Conservation (phyloP, 2,888 invertebrate genomes). For the Sarcophaga variegata region DNA sequence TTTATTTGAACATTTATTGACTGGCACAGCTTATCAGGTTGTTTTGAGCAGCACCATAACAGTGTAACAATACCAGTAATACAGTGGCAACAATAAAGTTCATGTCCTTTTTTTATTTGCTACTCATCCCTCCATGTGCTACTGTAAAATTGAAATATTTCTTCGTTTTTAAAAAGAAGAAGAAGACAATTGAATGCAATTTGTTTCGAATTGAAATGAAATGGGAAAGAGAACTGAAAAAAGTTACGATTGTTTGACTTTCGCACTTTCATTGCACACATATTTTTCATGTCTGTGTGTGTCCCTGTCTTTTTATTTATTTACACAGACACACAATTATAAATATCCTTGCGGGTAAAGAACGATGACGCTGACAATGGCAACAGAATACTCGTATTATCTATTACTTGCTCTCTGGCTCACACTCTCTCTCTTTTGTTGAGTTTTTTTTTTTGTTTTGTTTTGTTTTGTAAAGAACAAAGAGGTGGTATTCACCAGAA, state of each 20-base stretch:
- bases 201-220: slow-evolving; percentile 33
- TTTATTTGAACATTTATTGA: slow-evolving; percentile 47
- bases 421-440: no score
- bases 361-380: slow-evolving; percentile 4
- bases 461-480: not conserved
- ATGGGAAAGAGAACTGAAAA: not conserved
- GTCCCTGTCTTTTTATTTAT: no score
- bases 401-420: not conserved
- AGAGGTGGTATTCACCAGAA: slow-evolving; percentile 31
- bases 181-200: slow-evolving; percentile 54
- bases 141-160: slow-evolving; percentile 39
- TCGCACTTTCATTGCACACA: not conserved
- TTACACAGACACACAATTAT: slow-evolving; percentile 6
- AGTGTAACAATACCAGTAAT: no score
- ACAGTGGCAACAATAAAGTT: no score
- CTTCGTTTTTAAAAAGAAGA: slow-evolving; percentile 23
- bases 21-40: slow-evolving; percentile 40
- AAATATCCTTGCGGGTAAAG: slow-evolving; percentile 4
- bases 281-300: no score
- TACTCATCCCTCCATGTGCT: not conserved
- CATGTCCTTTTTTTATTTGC: no score
- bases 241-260: slow-evolving; percentile 53
- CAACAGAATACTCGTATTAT: not conserved
- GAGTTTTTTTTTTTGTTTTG: no score
- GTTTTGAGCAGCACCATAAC: slow-evolving; percentile 3